Conservation (phyloP, 1,140 invertebrate genomes). For the Bemisia tabaci region DNA sequence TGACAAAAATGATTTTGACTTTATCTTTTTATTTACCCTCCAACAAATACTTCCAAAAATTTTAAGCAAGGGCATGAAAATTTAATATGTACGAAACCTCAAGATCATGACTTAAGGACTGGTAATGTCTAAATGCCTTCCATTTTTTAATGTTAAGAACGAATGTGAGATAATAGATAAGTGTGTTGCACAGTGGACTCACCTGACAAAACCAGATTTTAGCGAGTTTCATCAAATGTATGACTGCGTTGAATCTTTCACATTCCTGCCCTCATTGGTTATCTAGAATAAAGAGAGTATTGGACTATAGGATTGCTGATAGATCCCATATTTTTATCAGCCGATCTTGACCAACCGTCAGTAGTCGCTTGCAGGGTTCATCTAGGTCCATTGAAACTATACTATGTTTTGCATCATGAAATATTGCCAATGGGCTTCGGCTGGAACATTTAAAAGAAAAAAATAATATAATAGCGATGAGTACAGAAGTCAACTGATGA, state of each 20-base stretch:
- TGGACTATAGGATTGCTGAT: conserved; percentile 37
- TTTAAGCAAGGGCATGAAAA: too few relatives aligned
- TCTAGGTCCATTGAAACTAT: conserved; percentile 81
- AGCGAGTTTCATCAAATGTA: too few relatives aligned
- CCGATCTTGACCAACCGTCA: conserved; percentile 87
- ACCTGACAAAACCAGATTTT: too few relatives aligned
- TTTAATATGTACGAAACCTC: too few relatives aligned
- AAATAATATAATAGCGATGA: conserved; percentile 1
- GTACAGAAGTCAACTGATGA: neutral
- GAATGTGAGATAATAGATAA: neutral
- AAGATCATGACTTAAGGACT: too few relatives aligned
- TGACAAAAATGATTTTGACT: too few relatives aligned
- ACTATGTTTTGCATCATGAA: conserved; percentile 89
- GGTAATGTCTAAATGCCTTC: too few relatives aligned
- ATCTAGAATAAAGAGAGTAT: neutral
- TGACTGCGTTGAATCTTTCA: too few relatives aligned
- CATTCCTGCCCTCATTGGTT: neutral
- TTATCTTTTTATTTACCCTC: too few relatives aligned
- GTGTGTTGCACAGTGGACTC: neutral
- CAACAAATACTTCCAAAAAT: too few relatives aligned
- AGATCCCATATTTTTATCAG: conserved; percentile 83
- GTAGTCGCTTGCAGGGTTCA: conserved; percentile 63
- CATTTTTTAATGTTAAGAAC: neutral
- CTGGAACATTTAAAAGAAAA: conserved; percentile 40
- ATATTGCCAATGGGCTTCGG: conserved; percentile 61